Evolutionary conservation across 1,140 invertebrate species (phyloP).

Genomic region (Paralvinella palmiformis): DNA sequence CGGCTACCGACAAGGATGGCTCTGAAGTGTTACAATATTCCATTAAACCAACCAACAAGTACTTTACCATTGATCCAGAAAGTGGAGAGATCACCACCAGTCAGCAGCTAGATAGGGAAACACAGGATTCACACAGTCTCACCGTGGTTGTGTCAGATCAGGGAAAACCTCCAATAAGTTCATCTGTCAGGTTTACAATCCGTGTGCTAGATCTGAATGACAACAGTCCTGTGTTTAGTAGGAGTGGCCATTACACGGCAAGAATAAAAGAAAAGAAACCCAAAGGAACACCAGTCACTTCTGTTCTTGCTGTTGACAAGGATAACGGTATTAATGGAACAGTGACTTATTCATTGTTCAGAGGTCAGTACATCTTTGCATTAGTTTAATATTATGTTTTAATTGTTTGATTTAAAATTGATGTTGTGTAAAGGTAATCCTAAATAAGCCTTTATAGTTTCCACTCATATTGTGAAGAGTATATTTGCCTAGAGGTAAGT

Average conservation of each 20-base stretch:
- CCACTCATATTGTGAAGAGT: neutral
- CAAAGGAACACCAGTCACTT: conserved; percentile 86
- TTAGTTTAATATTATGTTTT: neutral
- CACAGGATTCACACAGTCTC: conserved; percentile 68
- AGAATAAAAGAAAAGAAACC: conserved; percentile 67
- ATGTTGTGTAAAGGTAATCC: neutral
- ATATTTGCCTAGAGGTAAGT: neutral
- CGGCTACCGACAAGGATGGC: conserved; percentile 20
- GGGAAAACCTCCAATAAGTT: conserved; percentile 69
- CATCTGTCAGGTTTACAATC: conserved; percentile 64
- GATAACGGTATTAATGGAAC: conserved; percentile 55
- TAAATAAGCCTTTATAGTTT: neutral
- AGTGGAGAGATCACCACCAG: conserved; percentile 78
- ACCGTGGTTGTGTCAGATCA: conserved; percentile 79
- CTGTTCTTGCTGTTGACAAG: conserved; percentile 92
- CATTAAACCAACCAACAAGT: neutral
- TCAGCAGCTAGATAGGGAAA: conserved; percentile 75
- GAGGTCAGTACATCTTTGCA: neutral
- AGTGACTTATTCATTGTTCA: conserved; percentile 27
- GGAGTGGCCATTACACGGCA: conserved; percentile 61
- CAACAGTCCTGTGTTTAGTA: conserved; percentile 71
- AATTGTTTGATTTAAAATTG: neutral
- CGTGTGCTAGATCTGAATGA: conserved; percentile 83
- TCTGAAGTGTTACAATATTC: conserved; percentile 24
- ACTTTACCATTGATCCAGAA: conserved; percentile 33